phyloP scores from a whole-genome alignment of 2,797 vertebrate species.

The Sarcophilus harrisii region DNA sequence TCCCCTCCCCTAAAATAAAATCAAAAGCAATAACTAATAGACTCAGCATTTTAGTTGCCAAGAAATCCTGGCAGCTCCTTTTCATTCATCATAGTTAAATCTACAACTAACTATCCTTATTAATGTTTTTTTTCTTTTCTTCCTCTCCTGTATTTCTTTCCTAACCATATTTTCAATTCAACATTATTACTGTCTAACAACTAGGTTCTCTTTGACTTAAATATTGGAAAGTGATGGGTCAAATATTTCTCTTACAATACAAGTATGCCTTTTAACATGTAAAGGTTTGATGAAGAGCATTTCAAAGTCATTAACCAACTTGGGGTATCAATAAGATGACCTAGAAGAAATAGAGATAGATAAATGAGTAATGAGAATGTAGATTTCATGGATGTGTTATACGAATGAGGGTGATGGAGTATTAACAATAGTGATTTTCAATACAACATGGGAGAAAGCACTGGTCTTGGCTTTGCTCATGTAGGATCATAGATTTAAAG shows the following conservation, averaged over 20 bases:
- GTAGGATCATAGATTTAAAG: background rate
- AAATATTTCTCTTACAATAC: slow-evolving; percentile 13
- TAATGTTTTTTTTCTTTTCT: slow-evolving; percentile 35
- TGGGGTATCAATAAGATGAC: background rate
- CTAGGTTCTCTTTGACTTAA: background rate
- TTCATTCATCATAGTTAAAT: slow-evolving; percentile 62
- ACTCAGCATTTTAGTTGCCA: slow-evolving; percentile 73
- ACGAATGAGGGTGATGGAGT: background rate
- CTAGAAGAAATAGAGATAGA: background rate
- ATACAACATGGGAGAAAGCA: background rate
- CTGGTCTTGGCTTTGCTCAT: background rate
- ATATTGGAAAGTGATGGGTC: background rate
- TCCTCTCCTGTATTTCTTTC: background rate
- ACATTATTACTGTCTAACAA: slow-evolving; percentile 43
- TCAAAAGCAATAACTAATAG: slow-evolving; percentile 77
- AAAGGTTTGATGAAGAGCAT: background rate
- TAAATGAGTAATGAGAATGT: background rate
- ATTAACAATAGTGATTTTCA: background rate
- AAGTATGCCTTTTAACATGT: slow-evolving; percentile 9
- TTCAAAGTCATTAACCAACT: background rate
- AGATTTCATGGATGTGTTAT: background rate
- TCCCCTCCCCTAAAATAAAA: slow-evolving; percentile 71
- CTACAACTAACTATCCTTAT: slow-evolving; percentile 59
- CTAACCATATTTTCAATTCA: slow-evolving; percentile 35
- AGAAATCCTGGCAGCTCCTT: slow-evolving; percentile 55